Conservation (phyloP, 2,888 invertebrate species). For the Halocaridina rubra region DNA sequence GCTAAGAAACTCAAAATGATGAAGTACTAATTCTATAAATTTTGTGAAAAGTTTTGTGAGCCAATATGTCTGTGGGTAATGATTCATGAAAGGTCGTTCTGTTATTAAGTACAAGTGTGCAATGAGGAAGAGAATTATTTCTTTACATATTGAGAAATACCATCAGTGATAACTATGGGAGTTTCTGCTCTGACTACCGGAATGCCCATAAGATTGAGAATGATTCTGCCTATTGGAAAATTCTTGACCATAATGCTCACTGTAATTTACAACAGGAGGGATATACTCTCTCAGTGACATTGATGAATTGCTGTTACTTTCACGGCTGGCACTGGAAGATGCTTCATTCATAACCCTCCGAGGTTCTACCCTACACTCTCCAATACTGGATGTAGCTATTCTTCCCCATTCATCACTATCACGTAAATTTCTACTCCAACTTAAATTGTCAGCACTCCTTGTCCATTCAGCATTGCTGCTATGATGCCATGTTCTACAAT, state of each 20-base stretch:
- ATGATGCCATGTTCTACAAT: slow-evolving; percentile 41
- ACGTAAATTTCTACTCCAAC: slow-evolving; percentile 26
- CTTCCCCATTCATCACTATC: neutral
- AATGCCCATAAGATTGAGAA: slow-evolving; percentile 54
- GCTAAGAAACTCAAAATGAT: too few species aligned
- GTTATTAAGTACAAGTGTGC: neutral
- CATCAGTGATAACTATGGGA: slow-evolving; percentile 46
- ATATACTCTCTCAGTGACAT: slow-evolving; percentile 44
- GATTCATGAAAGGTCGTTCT: too few species aligned
- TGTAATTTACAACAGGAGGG: slow-evolving; percentile 22
- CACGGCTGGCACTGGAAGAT: slow-evolving; percentile 30
- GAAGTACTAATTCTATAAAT: too few species aligned
- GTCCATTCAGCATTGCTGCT: slow-evolving; percentile 12
- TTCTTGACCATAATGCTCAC: slow-evolving; percentile 40
- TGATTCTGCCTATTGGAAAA: slow-evolving; percentile 47
- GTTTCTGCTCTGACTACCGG: slow-evolving; percentile 47
- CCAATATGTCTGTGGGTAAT: too few species aligned
- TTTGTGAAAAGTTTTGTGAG: too few species aligned
- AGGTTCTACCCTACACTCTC: neutral
- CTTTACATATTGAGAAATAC: neutral
- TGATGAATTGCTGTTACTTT: slow-evolving; percentile 33
- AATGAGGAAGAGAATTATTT: neutral
- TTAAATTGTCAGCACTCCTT: neutral
- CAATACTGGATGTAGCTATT: neutral
- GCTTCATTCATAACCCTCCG: slow-evolving; percentile 36